phyloP scores from a whole-genome alignment of 2,888 invertebrate species.

The Eurytoma californica region DNA sequence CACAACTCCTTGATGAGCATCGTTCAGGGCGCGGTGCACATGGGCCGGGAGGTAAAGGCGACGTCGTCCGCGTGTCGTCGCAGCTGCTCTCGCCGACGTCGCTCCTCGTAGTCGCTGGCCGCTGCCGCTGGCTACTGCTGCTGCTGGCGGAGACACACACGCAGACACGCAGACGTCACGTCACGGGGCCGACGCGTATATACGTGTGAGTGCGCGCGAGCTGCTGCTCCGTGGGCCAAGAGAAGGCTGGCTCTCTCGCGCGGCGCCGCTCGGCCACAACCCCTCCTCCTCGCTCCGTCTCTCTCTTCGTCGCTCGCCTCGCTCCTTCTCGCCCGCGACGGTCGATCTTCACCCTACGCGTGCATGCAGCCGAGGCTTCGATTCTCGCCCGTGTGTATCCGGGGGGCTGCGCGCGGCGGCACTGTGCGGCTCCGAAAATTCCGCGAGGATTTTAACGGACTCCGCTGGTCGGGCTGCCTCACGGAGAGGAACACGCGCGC shows the following conservation, averaged over 20 bases:
- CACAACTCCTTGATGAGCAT: slow-evolving; percentile 74
- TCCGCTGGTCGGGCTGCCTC: background rate
- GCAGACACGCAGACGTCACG: background rate
- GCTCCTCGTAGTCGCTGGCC: background rate
- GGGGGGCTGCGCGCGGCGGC: too few relatives aligned
- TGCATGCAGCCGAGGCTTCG: too few relatives aligned
- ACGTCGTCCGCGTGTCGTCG: slow-evolving; percentile 27
- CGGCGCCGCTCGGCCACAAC: background rate
- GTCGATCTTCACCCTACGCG: too few relatives aligned
- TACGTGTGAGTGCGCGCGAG: too few relatives aligned
- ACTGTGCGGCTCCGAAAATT: too few relatives aligned
- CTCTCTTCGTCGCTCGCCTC: too few relatives aligned
- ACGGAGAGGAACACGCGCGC: slow-evolving; percentile 1
- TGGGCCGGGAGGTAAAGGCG: slow-evolving; percentile 53
- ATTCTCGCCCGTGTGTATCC: too few relatives aligned
- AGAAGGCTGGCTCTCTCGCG: background rate
- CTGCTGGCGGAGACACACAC: background rate
- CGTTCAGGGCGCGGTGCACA: slow-evolving; percentile 60
- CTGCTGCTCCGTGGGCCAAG: background rate
- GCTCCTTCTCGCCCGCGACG: too few relatives aligned
- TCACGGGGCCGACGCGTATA: background rate
- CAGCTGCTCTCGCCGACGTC: slow-evolving; percentile 4
- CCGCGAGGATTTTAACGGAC: slow-evolving; percentile 11
- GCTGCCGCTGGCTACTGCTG: background rate
- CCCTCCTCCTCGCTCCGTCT: too few relatives aligned